phyloP scores from a whole-genome alignment of 2,797 vertebrate genomes.

The Merluccius polli region DNA sequence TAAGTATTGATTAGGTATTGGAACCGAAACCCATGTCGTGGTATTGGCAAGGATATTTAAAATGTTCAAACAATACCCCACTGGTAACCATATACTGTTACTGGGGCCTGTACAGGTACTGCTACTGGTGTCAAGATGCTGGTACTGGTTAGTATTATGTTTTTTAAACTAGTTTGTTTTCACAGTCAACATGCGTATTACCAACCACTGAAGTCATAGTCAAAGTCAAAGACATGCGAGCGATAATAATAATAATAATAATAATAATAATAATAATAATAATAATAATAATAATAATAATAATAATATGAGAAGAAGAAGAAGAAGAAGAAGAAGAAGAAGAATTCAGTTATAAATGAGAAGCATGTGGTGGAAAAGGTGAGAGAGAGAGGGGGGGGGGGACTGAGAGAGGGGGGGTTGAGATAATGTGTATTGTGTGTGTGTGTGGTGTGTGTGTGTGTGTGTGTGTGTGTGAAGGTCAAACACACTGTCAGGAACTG shows the following conservation, averaged over 20 bases:
- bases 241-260: too few species aligned
- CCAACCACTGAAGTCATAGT: too few species aligned
- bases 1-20: neutral
- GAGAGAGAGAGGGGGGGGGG: neutral
- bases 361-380: neutral
- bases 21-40: neutral
- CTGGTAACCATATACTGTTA: neutral
- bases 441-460: neutral
- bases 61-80: neutral
- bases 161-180: too few species aligned
- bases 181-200: neutral
- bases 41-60: neutral
- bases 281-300: too few species aligned
- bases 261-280: too few species aligned
- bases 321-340: too few species aligned
- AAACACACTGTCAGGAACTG: neutral
- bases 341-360: neutral
- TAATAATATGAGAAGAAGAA: too few species aligned
- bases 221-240: too few species aligned
- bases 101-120: neutral
- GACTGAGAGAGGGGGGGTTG: neutral
- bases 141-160: too few species aligned
- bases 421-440: neutral
- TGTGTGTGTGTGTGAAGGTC: neutral
- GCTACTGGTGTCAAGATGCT: neutral